Evolutionary conservation across 2,797 vertebrate genomes (phyloP).

Genomic region (Rhinichthys osculus): DNA sequence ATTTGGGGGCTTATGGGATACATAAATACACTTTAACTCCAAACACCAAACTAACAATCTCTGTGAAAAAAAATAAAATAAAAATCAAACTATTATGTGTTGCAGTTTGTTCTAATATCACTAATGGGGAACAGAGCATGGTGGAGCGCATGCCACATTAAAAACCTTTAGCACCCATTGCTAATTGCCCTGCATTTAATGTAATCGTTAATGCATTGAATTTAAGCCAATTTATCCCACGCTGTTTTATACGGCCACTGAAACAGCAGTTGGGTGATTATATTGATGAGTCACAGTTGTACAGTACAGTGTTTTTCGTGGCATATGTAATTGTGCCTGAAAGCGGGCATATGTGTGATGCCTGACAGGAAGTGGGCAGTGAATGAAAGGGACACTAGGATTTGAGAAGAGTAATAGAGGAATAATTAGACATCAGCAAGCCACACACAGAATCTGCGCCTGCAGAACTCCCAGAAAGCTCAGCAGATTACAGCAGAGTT

Average conservation of each 20-base stretch:
- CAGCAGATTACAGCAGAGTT: neutral
- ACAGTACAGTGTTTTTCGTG: slow-evolving; percentile 8
- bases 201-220: slow-evolving; percentile 46
- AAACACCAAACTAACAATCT: slow-evolving; percentile 54
- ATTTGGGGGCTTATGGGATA: slow-evolving; percentile 47
- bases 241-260: slow-evolving; percentile 29
- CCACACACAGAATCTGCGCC: neutral
- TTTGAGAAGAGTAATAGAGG: neutral
- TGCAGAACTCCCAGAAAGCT: slow-evolving; percentile 22
- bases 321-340: slow-evolving; percentile 11
- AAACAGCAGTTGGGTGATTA: slow-evolving; percentile 43
- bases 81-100: slow-evolving; percentile 52
- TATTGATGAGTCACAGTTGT: slow-evolving; percentile 44
- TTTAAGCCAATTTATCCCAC: slow-evolving; percentile 50
- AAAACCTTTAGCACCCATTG: slow-evolving; percentile 55
- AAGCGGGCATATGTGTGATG: slow-evolving; percentile 11
- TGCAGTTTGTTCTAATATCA: slow-evolving; percentile 53
- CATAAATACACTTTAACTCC: slow-evolving; percentile 57
- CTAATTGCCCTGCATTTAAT: slow-evolving; percentile 54
- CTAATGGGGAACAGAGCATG: slow-evolving; percentile 49
- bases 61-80: slow-evolving; percentile 14
- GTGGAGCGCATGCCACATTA: slow-evolving; percentile 44
- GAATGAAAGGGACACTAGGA: slow-evolving; percentile 13
- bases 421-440: slow-evolving; percentile 25
- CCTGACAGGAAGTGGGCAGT: slow-evolving; percentile 1